Evolutionary conservation across 2,797 vertebrate genomes (phyloP).

Genomic region (Petrocephalus schoutedeni): DNA sequence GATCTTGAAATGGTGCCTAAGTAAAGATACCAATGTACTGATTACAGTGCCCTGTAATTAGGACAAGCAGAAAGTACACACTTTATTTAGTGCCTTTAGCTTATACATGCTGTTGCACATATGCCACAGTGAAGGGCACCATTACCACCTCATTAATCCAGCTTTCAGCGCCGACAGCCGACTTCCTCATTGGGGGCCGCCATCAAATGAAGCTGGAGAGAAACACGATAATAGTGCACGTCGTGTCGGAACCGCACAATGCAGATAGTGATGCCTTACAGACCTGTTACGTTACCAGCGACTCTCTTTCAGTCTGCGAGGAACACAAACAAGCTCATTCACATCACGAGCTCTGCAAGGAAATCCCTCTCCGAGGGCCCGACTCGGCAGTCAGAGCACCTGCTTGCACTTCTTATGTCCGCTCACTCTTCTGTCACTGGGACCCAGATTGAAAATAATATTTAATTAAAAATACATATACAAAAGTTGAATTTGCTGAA

Average conservation of each 20-base stretch:
- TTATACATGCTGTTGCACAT: slow-evolving; percentile 17
- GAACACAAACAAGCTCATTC: slow-evolving; percentile 12
- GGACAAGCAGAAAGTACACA: slow-evolving; percentile 34
- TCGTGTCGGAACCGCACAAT: not conserved
- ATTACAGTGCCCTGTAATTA: slow-evolving; percentile 40
- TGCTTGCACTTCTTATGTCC: slow-evolving; percentile 29
- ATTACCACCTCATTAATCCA: slow-evolving; percentile 26
- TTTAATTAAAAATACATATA: slow-evolving; percentile 35
- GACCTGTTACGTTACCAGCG: not conserved
- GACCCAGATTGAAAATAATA: slow-evolving; percentile 29
- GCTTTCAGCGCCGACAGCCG: slow-evolving; percentile 11
- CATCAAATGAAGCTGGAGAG: not conserved
- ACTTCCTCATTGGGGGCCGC: slow-evolving; percentile 10
- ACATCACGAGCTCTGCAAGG: not conserved
- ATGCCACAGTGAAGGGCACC: slow-evolving; percentile 20
- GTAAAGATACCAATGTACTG: slow-evolving; percentile 34
- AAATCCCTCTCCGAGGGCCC: not conserved
- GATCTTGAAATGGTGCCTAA: slow-evolving; percentile 36
- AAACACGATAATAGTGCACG: not conserved
- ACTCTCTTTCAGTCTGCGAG: not conserved
- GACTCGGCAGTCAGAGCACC: slow-evolving; percentile 11
- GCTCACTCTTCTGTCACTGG: slow-evolving; percentile 35
- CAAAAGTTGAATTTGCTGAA: slow-evolving; percentile 30
- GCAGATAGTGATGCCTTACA: slow-evolving; percentile 9
- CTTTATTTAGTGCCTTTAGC: slow-evolving; percentile 37